Evolutionary conservation across 2,113 vertebrate genomes (phyloP), one percentile per base, ranked within the genome.

Genomic region (Cranoglanis bouderius): DNA sequence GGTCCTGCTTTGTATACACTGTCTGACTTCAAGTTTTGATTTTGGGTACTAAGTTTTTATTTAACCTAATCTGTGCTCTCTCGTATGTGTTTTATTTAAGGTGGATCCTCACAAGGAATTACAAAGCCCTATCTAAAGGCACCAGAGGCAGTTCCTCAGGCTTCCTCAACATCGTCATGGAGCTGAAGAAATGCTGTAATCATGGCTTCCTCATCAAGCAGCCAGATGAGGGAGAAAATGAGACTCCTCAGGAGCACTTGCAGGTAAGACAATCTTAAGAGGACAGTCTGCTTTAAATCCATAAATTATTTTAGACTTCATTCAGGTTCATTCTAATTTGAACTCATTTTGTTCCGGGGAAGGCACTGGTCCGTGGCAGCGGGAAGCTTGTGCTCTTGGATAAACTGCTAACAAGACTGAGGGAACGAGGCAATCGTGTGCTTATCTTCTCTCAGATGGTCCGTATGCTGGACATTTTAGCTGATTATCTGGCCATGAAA

Each of bases 371-470:
- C 91, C 96, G 96, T 90, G 98, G 97, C 95, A 98, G 98, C 43
- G 98, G 98, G 82, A 99, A 99, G 93, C 95, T 99, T 91, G 97
- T 99, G 92, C 96, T 99, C 1, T 88, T 99, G 93, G 98, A 99
- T 92, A 99, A 99, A 88, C 95, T 99, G 88, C 92, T 99, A 92
- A 99, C 98, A 49, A 95, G 98, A 88, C 97, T 99, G 87, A 92
- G 96, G 6, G 98, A 99, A 85, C 93, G 98, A 89, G 98, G 98
- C 35, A 99, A 99, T 95, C 93, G 98, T 40, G 98, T 99, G 84
- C 97, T 99, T 10, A 99, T 99, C 92, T 99, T 99, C 95, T 99
- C 98, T 74, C 98, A 99, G 95, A 99, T 99, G 98, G 98, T 99
- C 93, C 95, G 98, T 91, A 99, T 99, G 98, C 92, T 99, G 96